Evolutionary conservation across 2,888 invertebrate species (phyloP), one percentile per base, ranked within the genome.

Genomic region (Thymelicus acteon): DNA sequence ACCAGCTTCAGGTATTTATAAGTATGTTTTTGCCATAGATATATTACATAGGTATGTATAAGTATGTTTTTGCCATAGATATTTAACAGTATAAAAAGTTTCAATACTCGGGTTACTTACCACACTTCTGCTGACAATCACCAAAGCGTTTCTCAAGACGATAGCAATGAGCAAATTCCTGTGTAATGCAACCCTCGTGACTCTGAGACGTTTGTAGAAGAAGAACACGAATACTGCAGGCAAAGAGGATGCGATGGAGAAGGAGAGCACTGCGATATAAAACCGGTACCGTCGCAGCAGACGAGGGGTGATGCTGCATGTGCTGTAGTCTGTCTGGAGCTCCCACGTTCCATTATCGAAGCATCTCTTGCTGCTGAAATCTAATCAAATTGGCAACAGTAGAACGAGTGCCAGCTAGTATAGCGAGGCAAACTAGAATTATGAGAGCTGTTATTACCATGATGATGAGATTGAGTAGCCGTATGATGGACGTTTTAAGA

Each of bases 151-250:
- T 73, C 95, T 92, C 1, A 95, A 66, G 0, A 95, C 88, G 54
- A 96, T 95, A 2, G 95, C 92, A 6, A 95, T 89, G 1, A 96
- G 85, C 44, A 96, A 84, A 79, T 95, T 96, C 72, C 96, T 90
- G 75, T 96, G 95, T 40, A 96, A 81, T 0, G 90, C 90, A 0
- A 95, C 92, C 72, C 95, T 89, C 6, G 93, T 93, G 13, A 93
- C 87, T 54, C 95, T 85, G 31, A 96, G 87, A 2, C 94, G 88
- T 72, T 92, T 93, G 80, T 95, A 95, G 74, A 88, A 85, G 74
- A 94, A 85, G 78, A 96, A 95, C 3, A 96, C 92, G 72, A 94
- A 78, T 1, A 95, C 88, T 0, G 96, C 95, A 0, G 96, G 96
- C 0, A 95, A 68, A 66, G 95, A 94, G 8, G 94, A 81, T 0